Evolutionary conservation across 2,888 invertebrate species (phyloP).

Genomic region (Pseudolycoriella hygida): DNA sequence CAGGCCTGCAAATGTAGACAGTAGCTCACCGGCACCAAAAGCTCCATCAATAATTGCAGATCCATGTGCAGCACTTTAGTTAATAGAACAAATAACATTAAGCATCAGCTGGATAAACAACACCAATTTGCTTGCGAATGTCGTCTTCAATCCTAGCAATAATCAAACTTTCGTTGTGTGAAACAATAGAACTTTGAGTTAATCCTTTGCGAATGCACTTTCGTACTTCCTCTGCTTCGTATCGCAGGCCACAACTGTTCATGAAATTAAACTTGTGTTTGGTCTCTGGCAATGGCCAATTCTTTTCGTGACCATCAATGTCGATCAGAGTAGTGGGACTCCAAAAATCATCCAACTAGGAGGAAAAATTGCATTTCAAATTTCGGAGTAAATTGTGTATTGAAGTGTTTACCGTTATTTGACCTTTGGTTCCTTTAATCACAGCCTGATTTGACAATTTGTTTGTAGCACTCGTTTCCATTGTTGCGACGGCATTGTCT

Average conservation of each 20-base stretch:
- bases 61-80: no score
- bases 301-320: conserved; percentile 40
- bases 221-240: conserved; percentile 62
- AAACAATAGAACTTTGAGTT: conserved; percentile 48
- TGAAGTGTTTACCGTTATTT: conserved; percentile 21
- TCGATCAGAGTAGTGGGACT: conserved; percentile 48
- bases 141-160: conserved; percentile 56
- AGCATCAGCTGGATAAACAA: conserved; percentile 38
- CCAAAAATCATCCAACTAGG: conserved; percentile 45
- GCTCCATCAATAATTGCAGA: no score
- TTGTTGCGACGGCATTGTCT: conserved; percentile 12
- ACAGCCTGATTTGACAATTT: conserved; percentile 19
- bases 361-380: conserved; percentile 8
- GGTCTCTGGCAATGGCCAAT: conserved; percentile 46
- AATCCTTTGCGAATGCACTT: conserved; percentile 48
- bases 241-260: conserved; percentile 57
- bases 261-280: conserved; percentile 39
- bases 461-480: conserved; percentile 18
- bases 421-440: conserved; percentile 26
- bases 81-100: not conserved
- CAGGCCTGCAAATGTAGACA: no score
- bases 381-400: not conserved
- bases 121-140: conserved; percentile 50
- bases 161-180: conserved; percentile 46
- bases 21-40: no score